Percentiles rank a stretch among this genome's conserved stretches.
phyloP scores from a whole-genome alignment of 2,888 invertebrate species.

The Agrotis ipsilon region DNA sequence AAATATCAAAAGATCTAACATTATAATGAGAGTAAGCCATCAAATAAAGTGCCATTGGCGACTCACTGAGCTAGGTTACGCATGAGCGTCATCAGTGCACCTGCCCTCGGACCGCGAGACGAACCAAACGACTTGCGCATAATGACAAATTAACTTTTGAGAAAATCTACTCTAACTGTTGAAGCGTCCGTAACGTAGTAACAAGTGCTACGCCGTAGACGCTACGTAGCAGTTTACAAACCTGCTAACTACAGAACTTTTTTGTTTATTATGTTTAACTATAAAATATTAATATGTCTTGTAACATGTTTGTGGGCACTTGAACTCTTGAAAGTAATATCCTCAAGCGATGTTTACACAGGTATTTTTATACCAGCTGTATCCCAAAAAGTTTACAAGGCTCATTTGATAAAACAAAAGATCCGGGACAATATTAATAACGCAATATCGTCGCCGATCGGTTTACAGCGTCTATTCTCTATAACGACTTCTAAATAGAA shows the following conservation, averaged over 20 bases:
- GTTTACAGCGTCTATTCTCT: slow-evolving; percentile 84
- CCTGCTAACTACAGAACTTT: neutral
- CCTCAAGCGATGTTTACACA: slow-evolving; percentile 14
- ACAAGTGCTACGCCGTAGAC: slow-evolving; percentile 56
- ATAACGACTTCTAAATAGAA: slow-evolving; percentile 89
- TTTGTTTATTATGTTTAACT: slow-evolving; percentile 4
- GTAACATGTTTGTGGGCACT: neutral
- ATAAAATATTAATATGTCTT: neutral
- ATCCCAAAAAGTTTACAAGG: slow-evolving; percentile 72
- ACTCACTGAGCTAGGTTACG: slow-evolving; percentile 67
- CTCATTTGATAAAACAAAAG: slow-evolving; percentile 79
- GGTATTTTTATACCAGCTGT: slow-evolving; percentile 51
- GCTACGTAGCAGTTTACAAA: slow-evolving; percentile 39
- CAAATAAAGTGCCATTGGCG: slow-evolving; percentile 74
- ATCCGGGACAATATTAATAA: slow-evolving; percentile 78
- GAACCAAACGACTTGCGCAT: slow-evolving; percentile 36
- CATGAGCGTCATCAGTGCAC: slow-evolving; percentile 69
- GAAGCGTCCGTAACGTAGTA: slow-evolving; percentile 10
- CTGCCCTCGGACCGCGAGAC: slow-evolving; percentile 63
- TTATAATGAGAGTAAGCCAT: slow-evolving; percentile 72
- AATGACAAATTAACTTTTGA: slow-evolving; percentile 25
- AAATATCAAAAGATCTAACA: slow-evolving; percentile 70
- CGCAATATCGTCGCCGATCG: slow-evolving; percentile 83
- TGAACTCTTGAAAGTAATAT: slow-evolving; percentile 39
- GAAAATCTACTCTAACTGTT: slow-evolving; percentile 27